These are phyloP conservation scores for Tetheella fluctuosa DNA, from an alignment of 2,888 invertebrate species.

Conservation along the genomic window DNA sequence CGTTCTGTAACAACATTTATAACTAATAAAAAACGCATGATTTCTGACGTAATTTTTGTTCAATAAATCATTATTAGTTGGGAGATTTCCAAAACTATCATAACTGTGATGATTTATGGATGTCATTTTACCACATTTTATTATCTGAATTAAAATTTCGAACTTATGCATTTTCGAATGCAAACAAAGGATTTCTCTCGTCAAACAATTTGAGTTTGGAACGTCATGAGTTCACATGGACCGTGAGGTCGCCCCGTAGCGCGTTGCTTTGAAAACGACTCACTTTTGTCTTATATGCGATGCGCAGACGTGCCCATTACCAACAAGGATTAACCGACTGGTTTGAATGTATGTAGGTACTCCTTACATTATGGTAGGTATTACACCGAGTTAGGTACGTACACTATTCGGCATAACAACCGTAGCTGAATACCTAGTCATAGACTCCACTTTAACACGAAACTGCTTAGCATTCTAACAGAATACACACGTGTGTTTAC, in stretches of 20 bases:
- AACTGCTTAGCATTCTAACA: constrained; percentile 80
- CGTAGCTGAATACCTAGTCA: constrained; percentile 51
- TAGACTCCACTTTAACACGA: constrained; percentile 67
- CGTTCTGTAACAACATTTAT: neutral
- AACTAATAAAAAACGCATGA: constrained; percentile 4
- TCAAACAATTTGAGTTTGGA: constrained; percentile 42
- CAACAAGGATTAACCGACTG: constrained; percentile 56
- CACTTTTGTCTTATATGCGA: constrained; percentile 64
- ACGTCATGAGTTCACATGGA: constrained; percentile 64
- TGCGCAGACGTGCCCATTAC: constrained; percentile 57
- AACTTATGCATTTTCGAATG: constrained; percentile 49
- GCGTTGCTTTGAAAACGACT: constrained; percentile 68
- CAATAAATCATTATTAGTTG: constrained; percentile 50
- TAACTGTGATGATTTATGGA: constrained; percentile 39
- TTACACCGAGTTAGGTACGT: constrained; percentile 18
- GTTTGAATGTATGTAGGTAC: constrained; percentile 37
- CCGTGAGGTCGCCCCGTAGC: constrained; percentile 51
- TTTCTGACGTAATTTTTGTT: constrained; percentile 34
- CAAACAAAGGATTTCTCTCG: constrained; percentile 66
- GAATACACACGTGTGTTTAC: constrained; percentile 65
- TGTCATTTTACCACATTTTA: constrained; percentile 22
- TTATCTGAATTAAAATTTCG: constrained; percentile 45
- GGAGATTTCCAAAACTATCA: constrained; percentile 49
- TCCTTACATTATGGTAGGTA: constrained; percentile 15
- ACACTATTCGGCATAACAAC: constrained; percentile 34